Percentiles rank a stretch among this genome's conserved stretches.
Evolutionary conservation across 2,888 invertebrate genomes (phyloP).

Genomic region (Lypha dubia): DNA sequence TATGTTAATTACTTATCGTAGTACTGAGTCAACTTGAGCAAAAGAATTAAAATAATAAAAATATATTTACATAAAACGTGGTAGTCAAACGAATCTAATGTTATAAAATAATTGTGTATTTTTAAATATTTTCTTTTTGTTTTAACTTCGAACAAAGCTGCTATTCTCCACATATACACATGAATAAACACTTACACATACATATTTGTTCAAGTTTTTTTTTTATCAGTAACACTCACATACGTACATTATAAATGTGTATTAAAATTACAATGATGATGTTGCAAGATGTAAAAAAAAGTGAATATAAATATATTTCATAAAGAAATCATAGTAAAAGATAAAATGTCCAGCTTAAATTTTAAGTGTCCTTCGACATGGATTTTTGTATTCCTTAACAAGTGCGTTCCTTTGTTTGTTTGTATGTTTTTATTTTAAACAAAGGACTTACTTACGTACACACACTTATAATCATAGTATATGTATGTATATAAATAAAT

Average conservation of each 20-base stretch:
- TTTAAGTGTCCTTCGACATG: slow-evolving; percentile 52
- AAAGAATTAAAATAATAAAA: too few species aligned
- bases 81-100: background rate
- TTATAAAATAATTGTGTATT: background rate
- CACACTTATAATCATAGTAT: background rate
- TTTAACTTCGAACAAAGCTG: background rate
- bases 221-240: background rate
- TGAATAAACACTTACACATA: background rate
- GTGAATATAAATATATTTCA: slow-evolving; percentile 52
- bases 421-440: background rate
- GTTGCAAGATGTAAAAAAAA: slow-evolving; percentile 22
- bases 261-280: background rate
- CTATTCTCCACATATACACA: background rate
- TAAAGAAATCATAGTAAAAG: slow-evolving; percentile 66
- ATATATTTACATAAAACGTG: background rate
- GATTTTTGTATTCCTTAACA: slow-evolving; percentile 23
- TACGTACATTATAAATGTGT: background rate
- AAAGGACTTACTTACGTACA: slow-evolving; percentile 16
- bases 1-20: too few species aligned
- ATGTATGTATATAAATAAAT: background rate
- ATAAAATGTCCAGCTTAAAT: slow-evolving; percentile 68
- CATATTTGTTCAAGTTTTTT: too few species aligned
- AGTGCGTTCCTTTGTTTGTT: background rate
- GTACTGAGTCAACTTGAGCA: too few species aligned
- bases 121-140: background rate